phyloP scores from a whole-genome alignment of 2,113 vertebrate species.

The Nothoprocta perdicaria region DNA sequence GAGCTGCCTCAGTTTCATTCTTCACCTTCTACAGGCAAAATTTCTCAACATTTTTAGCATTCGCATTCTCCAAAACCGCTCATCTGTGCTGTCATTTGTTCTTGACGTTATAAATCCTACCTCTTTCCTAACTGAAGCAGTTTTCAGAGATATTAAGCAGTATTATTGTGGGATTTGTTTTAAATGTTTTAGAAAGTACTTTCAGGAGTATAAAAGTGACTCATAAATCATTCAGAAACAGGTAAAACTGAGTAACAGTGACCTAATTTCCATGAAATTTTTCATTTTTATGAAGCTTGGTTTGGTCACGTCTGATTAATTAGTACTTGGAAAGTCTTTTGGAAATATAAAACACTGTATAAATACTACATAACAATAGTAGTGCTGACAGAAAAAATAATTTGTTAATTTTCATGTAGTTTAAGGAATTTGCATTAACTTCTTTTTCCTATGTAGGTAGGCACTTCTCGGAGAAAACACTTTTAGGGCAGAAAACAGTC shows the following conservation, averaged over 20 bases:
- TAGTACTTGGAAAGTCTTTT: conserved; percentile 21
- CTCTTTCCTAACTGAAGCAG: conserved; percentile 21
- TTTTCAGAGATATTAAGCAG: conserved; percentile 15
- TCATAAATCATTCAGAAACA: background rate
- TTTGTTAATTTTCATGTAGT: background rate
- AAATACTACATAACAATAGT: conserved; percentile 41
- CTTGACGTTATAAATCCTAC: background rate
- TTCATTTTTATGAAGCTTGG: conserved; percentile 16
- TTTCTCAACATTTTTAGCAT: background rate
- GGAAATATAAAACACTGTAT: conserved; percentile 16
- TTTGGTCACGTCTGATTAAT: conserved; percentile 48
- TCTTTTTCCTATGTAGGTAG: background rate
- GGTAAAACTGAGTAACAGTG: background rate
- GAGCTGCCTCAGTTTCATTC: background rate
- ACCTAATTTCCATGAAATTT: conserved; percentile 45
- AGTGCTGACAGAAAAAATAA: background rate
- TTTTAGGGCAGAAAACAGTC: background rate
- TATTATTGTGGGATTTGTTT: background rate
- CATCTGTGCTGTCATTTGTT: conserved; percentile 1
- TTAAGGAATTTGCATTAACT: conserved; percentile 31
- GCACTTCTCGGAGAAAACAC: background rate
- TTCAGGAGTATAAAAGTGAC: background rate
- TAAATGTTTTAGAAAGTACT: background rate
- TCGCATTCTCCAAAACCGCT: conserved; percentile 28
- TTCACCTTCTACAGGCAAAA: background rate